Percentiles rank a stretch among this genome's conserved stretches.
Evolutionary conservation across 2,888 invertebrate species (phyloP).

Genomic region (Hypercompe scribonia): DNA sequence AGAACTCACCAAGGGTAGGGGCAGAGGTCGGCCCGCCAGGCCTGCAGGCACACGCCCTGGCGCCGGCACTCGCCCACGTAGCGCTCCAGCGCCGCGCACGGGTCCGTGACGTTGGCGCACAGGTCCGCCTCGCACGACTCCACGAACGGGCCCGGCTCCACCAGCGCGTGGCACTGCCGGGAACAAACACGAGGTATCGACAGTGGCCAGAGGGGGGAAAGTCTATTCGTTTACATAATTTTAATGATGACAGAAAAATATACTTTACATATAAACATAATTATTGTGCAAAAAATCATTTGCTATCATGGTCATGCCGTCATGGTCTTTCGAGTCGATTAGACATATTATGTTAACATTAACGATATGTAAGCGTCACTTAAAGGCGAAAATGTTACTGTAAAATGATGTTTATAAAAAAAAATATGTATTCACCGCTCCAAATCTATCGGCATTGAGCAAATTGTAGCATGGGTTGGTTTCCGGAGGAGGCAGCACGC

Average conservation of each 20-base stretch:
- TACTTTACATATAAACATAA: neutral
- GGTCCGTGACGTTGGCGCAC: conserved; percentile 86
- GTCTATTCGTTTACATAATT: neutral
- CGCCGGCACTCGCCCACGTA: conserved; percentile 91
- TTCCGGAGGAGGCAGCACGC: conserved; percentile 86
- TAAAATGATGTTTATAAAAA: too few relatives aligned
- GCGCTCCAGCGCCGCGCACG: conserved; percentile 89
- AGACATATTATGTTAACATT: too few relatives aligned
- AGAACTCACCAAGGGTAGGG: conserved; percentile 88
- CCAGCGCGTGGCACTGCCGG: conserved; percentile 89
- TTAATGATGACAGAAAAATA: neutral
- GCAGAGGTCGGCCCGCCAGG: conserved; percentile 90
- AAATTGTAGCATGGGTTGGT: conserved; percentile 90
- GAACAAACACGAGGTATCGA: neutral
- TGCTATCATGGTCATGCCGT: neutral
- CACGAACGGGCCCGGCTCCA: conserved; percentile 90
- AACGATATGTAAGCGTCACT: neutral
- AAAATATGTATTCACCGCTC: conserved; percentile 64
- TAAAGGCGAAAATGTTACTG: too few relatives aligned
- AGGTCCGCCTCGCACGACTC: conserved; percentile 90
- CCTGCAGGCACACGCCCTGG: conserved; percentile 89
- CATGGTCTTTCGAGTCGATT: neutral
- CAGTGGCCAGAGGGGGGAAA: neutral
- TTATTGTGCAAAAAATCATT: neutral
- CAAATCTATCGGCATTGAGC: conserved; percentile 73